Evolutionary conservation across 2,113 vertebrate genomes (phyloP), one percentile per base, ranked within the genome.

Genomic region (Rhizomys pruinosus): DNA sequence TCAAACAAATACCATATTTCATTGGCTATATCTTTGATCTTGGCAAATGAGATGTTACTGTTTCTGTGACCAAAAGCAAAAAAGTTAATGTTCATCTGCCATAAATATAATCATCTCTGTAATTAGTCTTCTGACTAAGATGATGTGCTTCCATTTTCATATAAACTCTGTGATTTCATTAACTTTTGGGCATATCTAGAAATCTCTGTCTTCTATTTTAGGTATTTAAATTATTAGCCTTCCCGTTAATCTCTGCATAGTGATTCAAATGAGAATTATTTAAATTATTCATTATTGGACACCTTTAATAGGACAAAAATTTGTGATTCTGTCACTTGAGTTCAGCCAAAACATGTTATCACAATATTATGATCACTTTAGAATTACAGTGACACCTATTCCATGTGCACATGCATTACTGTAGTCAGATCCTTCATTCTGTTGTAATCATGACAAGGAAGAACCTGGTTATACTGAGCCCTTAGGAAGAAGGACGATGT

Each of bases 111-210:
- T 89, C 11, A 42, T 86, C n/a, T 87, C 72, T n/a, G n/a, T n/a
- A n/a, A n/a, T n/a, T n/a, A n/a, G n/a, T n/a, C n/a, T n/a, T n/a
- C n/a, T 13, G 73, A 85, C 87, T 90, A 80, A 94, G 92, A 87
- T 91, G 9, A 80, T 76, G 88, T 71, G n/a, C 92, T 96, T 44
- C 37, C 87, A 89, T 90, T 87, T 69, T 84, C 59, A 90, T 77
- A 92, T 47, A 81, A 87, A 85, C 89, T 63, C 5, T 55, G 47
- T 84, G 32, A 78, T 73, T 82, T 78, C 3, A 78, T 69, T 44
- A 73, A 78, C 29, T 84, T 71, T 13, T 16, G 19, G 22, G 3
- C 63, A 73, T 63, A 89, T 32, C 12, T 82, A n/a, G 19, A 95
- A 57, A 59, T n/a, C n/a, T n/a, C n/a, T 81, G 59, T 90, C 44